A percentile compares a stretch with the other conserved stretches of the same genome.
Evolutionary conservation across 2,888 invertebrate species (phyloP).

Genomic region (Thymelicus sylvestris): DNA sequence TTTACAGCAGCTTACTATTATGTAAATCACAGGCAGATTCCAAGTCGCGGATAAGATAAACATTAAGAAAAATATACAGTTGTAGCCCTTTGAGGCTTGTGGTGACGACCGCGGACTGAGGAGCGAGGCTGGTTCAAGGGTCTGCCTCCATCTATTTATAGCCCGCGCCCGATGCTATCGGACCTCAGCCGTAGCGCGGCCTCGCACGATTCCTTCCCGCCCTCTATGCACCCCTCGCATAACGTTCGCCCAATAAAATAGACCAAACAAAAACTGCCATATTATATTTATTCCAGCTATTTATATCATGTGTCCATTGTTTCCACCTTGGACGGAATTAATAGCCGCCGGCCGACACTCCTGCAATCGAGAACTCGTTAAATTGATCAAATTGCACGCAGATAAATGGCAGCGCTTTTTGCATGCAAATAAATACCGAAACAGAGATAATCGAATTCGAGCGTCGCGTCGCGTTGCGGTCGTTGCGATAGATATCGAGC

Average conservation of each 20-base stretch:
- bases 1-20: constrained; percentile 30
- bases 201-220: constrained; percentile 74
- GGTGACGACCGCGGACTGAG: constrained; percentile 54
- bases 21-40: constrained; percentile 32
- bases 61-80: constrained; percentile 47
- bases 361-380: constrained; percentile 59
- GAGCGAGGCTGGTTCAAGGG: constrained; percentile 78
- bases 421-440: constrained; percentile 53
- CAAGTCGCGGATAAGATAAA: constrained; percentile 32
- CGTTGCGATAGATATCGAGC: constrained; percentile 53
- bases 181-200: constrained; percentile 63
- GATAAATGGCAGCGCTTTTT: constrained; percentile 54
- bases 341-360: constrained; percentile 67
- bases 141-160: constrained; percentile 80
- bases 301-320: constrained; percentile 81
- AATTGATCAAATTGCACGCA: constrained; percentile 64
- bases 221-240: constrained; percentile 76
- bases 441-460: constrained; percentile 54
- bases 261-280: constrained; percentile 71
- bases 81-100: constrained; percentile 64
- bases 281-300: constrained; percentile 79
- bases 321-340: constrained; percentile 70
- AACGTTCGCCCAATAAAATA: constrained; percentile 76
- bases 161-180: constrained; percentile 76
- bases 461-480: constrained; percentile 19